Percentiles rank a stretch among this genome's conserved stretches.
phyloP scores from a whole-genome alignment of 2,888 invertebrate genomes.

The Macaria liturata region DNA sequence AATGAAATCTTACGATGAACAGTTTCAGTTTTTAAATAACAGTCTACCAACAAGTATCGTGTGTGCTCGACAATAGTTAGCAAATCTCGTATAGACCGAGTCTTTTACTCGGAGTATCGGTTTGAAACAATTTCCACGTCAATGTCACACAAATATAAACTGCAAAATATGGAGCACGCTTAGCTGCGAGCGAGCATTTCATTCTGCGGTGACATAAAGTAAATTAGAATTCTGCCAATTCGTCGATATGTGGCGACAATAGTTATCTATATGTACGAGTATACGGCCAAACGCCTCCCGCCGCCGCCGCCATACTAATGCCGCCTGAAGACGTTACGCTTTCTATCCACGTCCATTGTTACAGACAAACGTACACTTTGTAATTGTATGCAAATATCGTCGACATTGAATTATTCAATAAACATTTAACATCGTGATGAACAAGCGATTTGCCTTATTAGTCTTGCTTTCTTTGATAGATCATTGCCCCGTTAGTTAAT shows the following conservation, averaged over 20 bases:
- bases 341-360: slow-evolving; percentile 57
- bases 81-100: too few relatives aligned
- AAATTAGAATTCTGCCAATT: slow-evolving; percentile 16
- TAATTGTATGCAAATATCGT: slow-evolving; percentile 41
- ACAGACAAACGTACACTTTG: slow-evolving; percentile 42
- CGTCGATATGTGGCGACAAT: slow-evolving; percentile 7
- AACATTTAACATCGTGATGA: slow-evolving; percentile 21
- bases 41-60: too few relatives aligned
- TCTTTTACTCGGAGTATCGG: too few relatives aligned
- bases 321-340: slow-evolving; percentile 49
- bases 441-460: slow-evolving; percentile 19
- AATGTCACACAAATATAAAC: too few relatives aligned
- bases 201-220: slow-evolving; percentile 6
- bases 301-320: slow-evolving; percentile 23
- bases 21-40: too few relatives aligned
- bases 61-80: too few relatives aligned
- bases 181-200: not conserved
- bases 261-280: slow-evolving; percentile 4
- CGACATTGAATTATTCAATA: slow-evolving; percentile 36
- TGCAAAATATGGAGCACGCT: too few relatives aligned
- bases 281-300: slow-evolving; percentile 12
- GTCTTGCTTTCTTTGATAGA: slow-evolving; percentile 13
- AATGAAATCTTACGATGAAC: too few relatives aligned
- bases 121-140: too few relatives aligned
- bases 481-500: not conserved